phyloP scores from a whole-genome alignment of 1,140 invertebrate species.

The Carcinoscorpius rotundicauda region DNA sequence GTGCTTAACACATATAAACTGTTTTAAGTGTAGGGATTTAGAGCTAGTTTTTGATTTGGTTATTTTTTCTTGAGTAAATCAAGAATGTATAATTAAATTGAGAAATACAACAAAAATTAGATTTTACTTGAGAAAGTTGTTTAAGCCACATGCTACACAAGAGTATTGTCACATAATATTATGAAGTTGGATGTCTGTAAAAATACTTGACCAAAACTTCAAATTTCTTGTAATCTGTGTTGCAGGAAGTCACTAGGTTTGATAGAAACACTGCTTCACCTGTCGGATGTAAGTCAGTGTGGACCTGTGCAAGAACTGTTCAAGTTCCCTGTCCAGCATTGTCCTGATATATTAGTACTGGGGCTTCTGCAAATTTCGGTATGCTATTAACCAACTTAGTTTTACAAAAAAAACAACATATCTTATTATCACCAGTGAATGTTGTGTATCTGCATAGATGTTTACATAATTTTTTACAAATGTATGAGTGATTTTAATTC shows the following conservation, averaged over 20 bases:
- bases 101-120: too few species aligned
- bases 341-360: slow-evolving; percentile 82
- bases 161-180: too few species aligned
- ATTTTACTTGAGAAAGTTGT: too few species aligned
- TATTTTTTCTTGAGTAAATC: slow-evolving; percentile 1
- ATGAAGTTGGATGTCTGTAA: too few species aligned
- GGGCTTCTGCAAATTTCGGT: slow-evolving; percentile 68
- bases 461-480: too few species aligned
- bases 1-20: background rate
- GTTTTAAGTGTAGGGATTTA: slow-evolving; percentile 15
- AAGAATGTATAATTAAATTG: too few species aligned
- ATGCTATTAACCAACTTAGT: slow-evolving; percentile 20
- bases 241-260: slow-evolving; percentile 66
- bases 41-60: slow-evolving; percentile 3
- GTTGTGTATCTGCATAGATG: too few species aligned
- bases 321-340: slow-evolving; percentile 81
- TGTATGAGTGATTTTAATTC: too few species aligned
- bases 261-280: slow-evolving; percentile 69
- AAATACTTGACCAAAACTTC: too few species aligned
- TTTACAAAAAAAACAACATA: background rate
- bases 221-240: slow-evolving; percentile 1
- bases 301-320: slow-evolving; percentile 75
- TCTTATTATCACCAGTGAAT: too few species aligned
- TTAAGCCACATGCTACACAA: too few species aligned
- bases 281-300: slow-evolving; percentile 74